These are phyloP conservation scores for Himalopsyche anomala DNA, from an alignment of 2,888 invertebrate species.

Conservation along the genomic window DNA sequence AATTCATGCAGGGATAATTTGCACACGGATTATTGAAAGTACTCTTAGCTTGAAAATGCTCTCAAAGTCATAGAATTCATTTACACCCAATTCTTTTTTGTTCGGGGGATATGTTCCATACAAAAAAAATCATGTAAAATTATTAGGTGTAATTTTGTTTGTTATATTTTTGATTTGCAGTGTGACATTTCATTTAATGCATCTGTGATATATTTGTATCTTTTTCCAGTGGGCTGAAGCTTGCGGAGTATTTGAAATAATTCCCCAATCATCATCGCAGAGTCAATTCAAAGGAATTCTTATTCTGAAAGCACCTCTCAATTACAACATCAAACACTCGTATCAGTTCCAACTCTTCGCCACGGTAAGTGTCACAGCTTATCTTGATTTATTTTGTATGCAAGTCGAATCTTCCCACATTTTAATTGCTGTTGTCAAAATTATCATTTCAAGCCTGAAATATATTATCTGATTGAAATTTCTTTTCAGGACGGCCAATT, in stretches of 20 bases:
- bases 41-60: no score
- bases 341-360: slow-evolving; percentile 87
- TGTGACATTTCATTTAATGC: background rate
- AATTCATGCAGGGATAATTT: no score
- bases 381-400: slow-evolving; percentile 41
- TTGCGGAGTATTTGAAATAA: slow-evolving; percentile 83
- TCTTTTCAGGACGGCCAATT: slow-evolving; percentile 84
- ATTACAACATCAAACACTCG: slow-evolving; percentile 87
- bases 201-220: background rate
- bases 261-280: slow-evolving; percentile 80
- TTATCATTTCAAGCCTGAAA: no score
- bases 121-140: background rate
- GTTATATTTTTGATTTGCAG: background rate
- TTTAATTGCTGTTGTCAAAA: no score
- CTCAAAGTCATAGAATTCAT: no score
- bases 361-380: slow-evolving; percentile 77
- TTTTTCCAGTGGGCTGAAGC: slow-evolving; percentile 81
- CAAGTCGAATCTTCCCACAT: no score
- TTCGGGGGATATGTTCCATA: no score
- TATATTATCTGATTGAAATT: background rate
- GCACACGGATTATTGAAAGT: no score
- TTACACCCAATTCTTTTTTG: no score
- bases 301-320: slow-evolving; percentile 82
- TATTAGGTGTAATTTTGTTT: background rate
- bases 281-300: slow-evolving; percentile 85